phyloP scores from a whole-genome alignment of 1,140 invertebrate species.

The Yoshiicerus persimilis region DNA sequence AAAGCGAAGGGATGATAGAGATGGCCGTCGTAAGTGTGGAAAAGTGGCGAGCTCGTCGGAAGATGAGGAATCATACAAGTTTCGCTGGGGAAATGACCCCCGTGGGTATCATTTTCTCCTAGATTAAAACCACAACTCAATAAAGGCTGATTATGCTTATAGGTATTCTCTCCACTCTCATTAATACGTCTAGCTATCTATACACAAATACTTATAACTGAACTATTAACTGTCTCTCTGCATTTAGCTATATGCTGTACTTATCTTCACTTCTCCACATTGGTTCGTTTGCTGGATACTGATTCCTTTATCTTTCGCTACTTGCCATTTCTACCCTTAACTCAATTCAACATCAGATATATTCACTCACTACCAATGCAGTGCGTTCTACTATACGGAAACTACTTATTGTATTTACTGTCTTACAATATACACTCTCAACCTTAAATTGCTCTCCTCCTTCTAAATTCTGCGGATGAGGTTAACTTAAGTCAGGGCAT shows the following conservation, averaged over 20 bases:
- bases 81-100: conserved; percentile 44
- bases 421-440: background rate
- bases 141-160: conserved; percentile 48
- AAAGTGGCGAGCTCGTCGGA: conserved; percentile 34
- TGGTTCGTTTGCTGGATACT: too few species aligned
- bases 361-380: background rate
- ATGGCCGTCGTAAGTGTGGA: conserved; percentile 25
- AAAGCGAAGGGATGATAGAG: conserved; percentile 21
- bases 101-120: conserved; percentile 46
- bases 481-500: background rate
- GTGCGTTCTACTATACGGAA: too few species aligned
- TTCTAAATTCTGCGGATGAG: background rate
- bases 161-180: conserved; percentile 24
- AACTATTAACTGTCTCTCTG: background rate
- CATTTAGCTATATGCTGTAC: background rate
- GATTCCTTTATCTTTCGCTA: background rate
- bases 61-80: conserved; percentile 48
- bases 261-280: background rate
- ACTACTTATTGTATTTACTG: background rate
- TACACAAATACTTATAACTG: background rate
- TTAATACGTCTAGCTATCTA: background rate
- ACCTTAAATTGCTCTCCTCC: background rate
- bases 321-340: background rate
- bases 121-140: conserved; percentile 51
- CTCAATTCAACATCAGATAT: background rate